A percentile compares a stretch with the other conserved stretches of the same genome.
Evolutionary conservation across 2,113 vertebrate genomes (phyloP).

Genomic region (Damaliscus lunatus): DNA sequence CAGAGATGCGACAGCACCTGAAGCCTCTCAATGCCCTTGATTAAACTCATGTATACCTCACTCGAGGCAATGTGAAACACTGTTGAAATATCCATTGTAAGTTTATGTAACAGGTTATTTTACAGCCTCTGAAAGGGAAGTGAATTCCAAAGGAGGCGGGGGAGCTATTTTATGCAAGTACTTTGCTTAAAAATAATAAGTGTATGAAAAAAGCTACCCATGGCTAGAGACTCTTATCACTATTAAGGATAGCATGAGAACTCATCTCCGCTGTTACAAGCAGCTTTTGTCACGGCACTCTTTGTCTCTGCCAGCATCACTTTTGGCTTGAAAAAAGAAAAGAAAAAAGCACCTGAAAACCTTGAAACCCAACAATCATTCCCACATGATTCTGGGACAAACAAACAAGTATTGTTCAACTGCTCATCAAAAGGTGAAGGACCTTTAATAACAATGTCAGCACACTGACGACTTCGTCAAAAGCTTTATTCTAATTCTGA

Average conservation of each 20-base stretch:
- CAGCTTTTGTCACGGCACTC: slow-evolving; percentile 12
- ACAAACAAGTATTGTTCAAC: slow-evolving; percentile 50
- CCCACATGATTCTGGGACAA: slow-evolving; percentile 2
- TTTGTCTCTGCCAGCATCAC: slow-evolving; percentile 35
- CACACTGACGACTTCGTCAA: neutral
- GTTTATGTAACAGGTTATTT: slow-evolving; percentile 22
- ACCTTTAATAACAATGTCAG: slow-evolving; percentile 56
- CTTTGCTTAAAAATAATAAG: slow-evolving; percentile 49
- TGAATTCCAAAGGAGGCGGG: neutral
- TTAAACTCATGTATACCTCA: neutral
- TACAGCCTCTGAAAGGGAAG: neutral
- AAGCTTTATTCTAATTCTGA: slow-evolving; percentile 52
- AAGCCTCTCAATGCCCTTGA: neutral
- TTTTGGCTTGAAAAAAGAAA: neutral
- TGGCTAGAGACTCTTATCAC: neutral
- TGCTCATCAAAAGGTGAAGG: slow-evolving; percentile 42
- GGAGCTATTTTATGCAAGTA: slow-evolving; percentile 32
- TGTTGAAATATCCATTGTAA: neutral
- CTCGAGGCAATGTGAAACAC: neutral
- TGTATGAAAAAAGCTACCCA: neutral
- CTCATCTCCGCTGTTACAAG: neutral
- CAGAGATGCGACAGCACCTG: neutral
- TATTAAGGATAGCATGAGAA: neutral
- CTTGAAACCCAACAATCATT: slow-evolving; percentile 53
- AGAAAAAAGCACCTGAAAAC: slow-evolving; percentile 50